These are phyloP conservation scores for Bellardia pandia DNA, from an alignment of 2,888 invertebrate genomes.

Conservation along the genomic window DNA sequence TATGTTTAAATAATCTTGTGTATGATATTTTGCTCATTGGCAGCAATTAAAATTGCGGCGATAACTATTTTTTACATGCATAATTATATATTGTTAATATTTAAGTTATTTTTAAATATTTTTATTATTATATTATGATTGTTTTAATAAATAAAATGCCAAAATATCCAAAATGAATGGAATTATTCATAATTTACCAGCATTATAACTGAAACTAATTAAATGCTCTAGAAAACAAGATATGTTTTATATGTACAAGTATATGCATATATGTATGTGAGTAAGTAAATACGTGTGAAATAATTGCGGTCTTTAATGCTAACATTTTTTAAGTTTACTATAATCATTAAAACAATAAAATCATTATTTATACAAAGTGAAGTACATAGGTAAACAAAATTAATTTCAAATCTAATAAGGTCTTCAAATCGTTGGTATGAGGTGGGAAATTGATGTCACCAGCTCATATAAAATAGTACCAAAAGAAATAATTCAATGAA, in stretches of 20 bases:
- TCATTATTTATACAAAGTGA: too few species aligned
- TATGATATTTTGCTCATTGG: constrained; percentile 32
- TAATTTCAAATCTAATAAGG: too few species aligned
- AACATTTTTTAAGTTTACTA: not conserved
- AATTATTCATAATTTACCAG: not conserved
- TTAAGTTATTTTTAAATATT: constrained; percentile 43
- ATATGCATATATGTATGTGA: not conserved
- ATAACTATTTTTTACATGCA: constrained; percentile 19
- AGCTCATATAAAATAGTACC: too few species aligned
- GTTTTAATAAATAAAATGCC: constrained; percentile 47
- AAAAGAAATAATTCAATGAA: too few species aligned
- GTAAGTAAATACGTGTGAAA: not conserved
- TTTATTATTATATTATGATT: constrained; percentile 49
- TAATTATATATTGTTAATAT: constrained; percentile 42
- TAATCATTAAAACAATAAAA: too few species aligned
- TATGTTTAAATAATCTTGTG: constrained; percentile 43
- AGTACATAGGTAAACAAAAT: too few species aligned
- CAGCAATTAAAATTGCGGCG: constrained; percentile 10
- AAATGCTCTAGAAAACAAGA: not conserved
- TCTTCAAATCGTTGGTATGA: too few species aligned
- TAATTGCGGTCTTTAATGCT: not conserved
- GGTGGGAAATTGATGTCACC: too few species aligned
- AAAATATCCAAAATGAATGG: constrained; percentile 16
- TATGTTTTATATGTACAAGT: too few species aligned
- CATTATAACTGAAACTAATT: not conserved